Conservation (phyloP, 2,888 invertebrate species). For the Euclidia mi region DNA sequence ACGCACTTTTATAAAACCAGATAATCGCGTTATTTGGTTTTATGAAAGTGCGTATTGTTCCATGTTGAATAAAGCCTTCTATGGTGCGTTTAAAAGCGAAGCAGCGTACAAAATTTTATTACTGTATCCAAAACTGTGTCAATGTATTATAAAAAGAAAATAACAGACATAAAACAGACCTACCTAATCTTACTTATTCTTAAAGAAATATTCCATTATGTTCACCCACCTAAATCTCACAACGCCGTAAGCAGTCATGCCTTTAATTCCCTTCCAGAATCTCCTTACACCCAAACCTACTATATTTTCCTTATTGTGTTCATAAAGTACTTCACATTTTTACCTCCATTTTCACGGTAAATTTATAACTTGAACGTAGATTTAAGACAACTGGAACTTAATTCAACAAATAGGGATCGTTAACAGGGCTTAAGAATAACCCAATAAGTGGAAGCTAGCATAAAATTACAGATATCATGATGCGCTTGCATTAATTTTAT, state of each 20-base stretch:
- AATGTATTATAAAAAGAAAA: neutral
- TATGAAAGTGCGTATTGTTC: too few species aligned
- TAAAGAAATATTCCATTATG: neutral
- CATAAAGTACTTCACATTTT: constrained; percentile 8
- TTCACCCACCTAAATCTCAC: neutral
- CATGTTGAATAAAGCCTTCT: too few species aligned
- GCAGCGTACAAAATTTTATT: too few species aligned
- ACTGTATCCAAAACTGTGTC: too few species aligned
- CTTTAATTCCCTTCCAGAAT: neutral
- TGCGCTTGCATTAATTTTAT: constrained; percentile 9
- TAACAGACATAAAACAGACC: neutral
- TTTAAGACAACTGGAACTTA: constrained; percentile 30
- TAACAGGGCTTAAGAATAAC: constrained; percentile 4
- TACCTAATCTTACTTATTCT: neutral
- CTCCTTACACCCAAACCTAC: neutral
- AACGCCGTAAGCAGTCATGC: neutral
- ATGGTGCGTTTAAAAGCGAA: too few species aligned
- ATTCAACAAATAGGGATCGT: too few species aligned
- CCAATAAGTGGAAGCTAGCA: constrained; percentile 7
- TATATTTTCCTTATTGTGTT: neutral
- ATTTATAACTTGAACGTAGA: constrained; percentile 20
- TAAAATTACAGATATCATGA: constrained; percentile 22
- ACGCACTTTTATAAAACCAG: too few species aligned
- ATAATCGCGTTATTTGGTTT: too few species aligned
- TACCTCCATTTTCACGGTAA: constrained; percentile 13